Base-by-base conservation (phyloP, 2,797 vertebrate species). In the Siniperca scherzeri region DNA sequence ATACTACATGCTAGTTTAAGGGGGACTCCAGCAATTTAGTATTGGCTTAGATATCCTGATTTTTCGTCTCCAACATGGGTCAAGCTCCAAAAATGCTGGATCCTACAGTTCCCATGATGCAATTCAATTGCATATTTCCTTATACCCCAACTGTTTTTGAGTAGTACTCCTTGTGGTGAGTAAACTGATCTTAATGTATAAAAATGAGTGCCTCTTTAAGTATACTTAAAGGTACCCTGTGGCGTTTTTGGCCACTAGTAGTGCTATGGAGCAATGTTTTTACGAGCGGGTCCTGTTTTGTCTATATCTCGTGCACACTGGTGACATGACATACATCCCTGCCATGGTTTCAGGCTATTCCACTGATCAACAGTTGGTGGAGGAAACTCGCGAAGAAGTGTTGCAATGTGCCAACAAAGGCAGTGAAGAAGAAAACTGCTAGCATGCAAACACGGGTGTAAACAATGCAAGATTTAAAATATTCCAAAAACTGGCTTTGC, bases 71-170 rank as follows among this genome's bases (percentile, higher is more conserved):
- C 42, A 5, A 10, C 50, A 7, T 61, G 6, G 16, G 14, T 36
- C 27, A 76, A 57, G 40, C 22, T 27, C 6, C 1, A 25, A 27
- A 50, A 57, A 75, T 33, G 4, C 52, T 57, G 30, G 5, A 33
- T 42, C 61, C 73, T 57, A 57, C 14, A 19, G 36, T 61, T 27
- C n/a, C 44, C 44, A 52, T 33, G 21, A 69, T 77, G 16, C 17
- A 61, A 61, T 59, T 59, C 5, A 30, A 25, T 10, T 30, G 13
- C 19, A 42, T 60, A 33, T 65, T 57, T 40, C 3, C n/a, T 48
- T 3, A 10, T 1, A 71, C 4, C 19, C 14, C n/a, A 19, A 22
- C 36, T 53, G 25, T 50, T 30, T 78, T 38, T 55, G 11, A 50
- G 30, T 25, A 38, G 48, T 67, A 13, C 21, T 69, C 4, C 5